Evolutionary conservation across 2,888 invertebrate genomes (phyloP).

Genomic region (Scaptomyza flava): DNA sequence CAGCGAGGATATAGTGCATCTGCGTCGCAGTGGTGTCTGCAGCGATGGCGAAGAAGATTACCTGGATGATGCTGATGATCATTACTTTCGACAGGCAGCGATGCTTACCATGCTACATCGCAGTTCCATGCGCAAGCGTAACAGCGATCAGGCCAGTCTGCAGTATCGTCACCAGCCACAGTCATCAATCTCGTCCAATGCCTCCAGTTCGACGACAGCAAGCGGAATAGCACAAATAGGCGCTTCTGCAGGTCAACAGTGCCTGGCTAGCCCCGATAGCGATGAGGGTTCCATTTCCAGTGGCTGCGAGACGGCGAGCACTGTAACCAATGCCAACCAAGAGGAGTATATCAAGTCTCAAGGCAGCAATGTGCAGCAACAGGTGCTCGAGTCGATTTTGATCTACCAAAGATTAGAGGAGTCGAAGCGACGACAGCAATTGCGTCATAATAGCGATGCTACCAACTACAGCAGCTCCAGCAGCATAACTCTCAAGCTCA

Average conservation of each 20-base stretch:
- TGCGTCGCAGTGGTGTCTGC: constrained; percentile 75
- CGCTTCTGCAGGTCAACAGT: constrained; percentile 40
- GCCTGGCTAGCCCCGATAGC: constrained; percentile 85
- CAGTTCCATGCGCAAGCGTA: constrained; percentile 82
- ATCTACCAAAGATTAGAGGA: constrained; percentile 74
- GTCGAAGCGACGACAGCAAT: constrained; percentile 62
- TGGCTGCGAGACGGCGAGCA: constrained; percentile 92
- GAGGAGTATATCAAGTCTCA: constrained; percentile 81
- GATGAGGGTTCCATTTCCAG: constrained; percentile 92
- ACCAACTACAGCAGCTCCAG: constrained; percentile 82
- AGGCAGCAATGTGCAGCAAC: constrained; percentile 50
- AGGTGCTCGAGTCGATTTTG: constrained; percentile 70
- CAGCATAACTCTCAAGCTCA: constrained; percentile 79
- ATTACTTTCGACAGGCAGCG: constrained; percentile 83
- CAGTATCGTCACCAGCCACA: constrained; percentile 77
- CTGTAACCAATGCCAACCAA: constrained; percentile 86
- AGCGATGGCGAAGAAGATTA: constrained; percentile 82
- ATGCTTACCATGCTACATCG: constrained; percentile 83
- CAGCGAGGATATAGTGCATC: constrained; percentile 39
- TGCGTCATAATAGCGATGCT: constrained; percentile 76
- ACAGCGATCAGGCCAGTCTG: constrained; percentile 76
- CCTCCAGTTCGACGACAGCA: constrained; percentile 70
- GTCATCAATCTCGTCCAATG: constrained; percentile 80
- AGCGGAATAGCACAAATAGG: constrained; percentile 52
- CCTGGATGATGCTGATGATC: constrained; percentile 80